A percentile compares a stretch with the other conserved stretches of the same genome.
phyloP scores from a whole-genome alignment of 1,140 invertebrate species.

The Papilio polyxenes region DNA sequence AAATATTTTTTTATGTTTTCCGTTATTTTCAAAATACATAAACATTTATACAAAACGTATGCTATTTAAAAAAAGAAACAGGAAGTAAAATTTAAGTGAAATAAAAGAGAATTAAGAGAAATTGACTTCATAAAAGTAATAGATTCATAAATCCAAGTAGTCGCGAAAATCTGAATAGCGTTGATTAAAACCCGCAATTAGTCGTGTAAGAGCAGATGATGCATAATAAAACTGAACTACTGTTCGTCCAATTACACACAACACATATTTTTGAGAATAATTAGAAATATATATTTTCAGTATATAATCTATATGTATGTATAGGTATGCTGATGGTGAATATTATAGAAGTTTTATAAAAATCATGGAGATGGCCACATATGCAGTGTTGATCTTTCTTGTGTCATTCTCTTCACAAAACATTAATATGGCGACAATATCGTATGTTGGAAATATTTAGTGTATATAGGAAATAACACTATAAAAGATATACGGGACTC shows the following conservation, averaged over 20 bases:
- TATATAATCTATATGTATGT: too few species aligned
- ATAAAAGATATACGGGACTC: background rate
- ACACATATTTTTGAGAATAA: background rate
- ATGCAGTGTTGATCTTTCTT: too few species aligned
- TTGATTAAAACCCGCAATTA: background rate
- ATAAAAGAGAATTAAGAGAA: too few species aligned
- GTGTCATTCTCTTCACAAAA: too few species aligned
- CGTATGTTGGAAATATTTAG: background rate
- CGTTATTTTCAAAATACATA: background rate
- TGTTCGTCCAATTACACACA: background rate
- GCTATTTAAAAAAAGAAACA: background rate
- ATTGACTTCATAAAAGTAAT: background rate
- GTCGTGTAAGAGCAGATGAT: background rate
- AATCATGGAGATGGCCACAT: too few species aligned
- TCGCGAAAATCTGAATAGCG: background rate
- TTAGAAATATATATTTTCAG: too few species aligned
- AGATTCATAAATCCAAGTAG: background rate
- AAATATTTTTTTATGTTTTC: too few species aligned
- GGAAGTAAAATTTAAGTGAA: too few species aligned
- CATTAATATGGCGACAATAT: background rate
- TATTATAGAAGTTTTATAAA: too few species aligned
- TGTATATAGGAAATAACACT: background rate
- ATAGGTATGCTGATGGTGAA: too few species aligned
- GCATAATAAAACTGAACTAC: slow-evolving; percentile 1
- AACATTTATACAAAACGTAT: background rate